Evolutionary conservation across 2,113 vertebrate species (phyloP), one percentile per base, ranked within the genome.

Genomic region (Gnathonemus echidnorhynchus): DNA sequence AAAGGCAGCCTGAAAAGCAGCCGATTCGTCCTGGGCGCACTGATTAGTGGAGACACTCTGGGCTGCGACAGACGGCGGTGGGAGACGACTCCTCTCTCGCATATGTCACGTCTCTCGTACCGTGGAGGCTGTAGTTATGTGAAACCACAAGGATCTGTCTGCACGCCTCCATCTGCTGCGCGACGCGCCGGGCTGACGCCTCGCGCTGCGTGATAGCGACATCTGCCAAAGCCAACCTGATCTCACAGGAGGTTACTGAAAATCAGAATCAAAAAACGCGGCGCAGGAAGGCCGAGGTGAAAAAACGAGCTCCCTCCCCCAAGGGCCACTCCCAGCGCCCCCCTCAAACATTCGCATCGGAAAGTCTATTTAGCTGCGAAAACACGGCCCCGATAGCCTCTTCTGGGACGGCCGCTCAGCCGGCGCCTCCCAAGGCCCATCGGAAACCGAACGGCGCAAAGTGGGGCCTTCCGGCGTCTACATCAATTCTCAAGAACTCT

Each of bases 41-140:
- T 49, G 27, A 62, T 89, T 89, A 89, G 48, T 50, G 19, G 87
- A 58, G 52, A 88, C 53, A 45, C 21, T 42, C 56, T 42, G 70
- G 50, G 50, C 50, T 56, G 35, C 31, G 8, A 13, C 70, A 56
- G 70, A 83, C 48, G 48, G 88, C 27, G 21, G 88, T 84, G 88
- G 74, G 88, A 56, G 88, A 56, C 70, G 15, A 48, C 27, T 45
- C 46, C 48, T 42, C 49, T 52, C 88, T 24, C 21, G 70, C 70
- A 53, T 74, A 88, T 83, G 80, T 84, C 77, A 80, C 17, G 35
- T 56, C 89, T 56, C 19, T 85, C 80, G 45, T 48, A 58, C 50
- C 35, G 8, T 19, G 39, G 35, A 50, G 27, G 39, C 45, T 48
- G 35, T n/a, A 70, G 13, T n/a, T 48, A 21, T 89, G 48, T 48